A percentile compares a stretch with the other conserved stretches of the same genome.
phyloP scores from a whole-genome alignment of 2,888 invertebrate species.

The Zygothrica quintamaculata region DNA sequence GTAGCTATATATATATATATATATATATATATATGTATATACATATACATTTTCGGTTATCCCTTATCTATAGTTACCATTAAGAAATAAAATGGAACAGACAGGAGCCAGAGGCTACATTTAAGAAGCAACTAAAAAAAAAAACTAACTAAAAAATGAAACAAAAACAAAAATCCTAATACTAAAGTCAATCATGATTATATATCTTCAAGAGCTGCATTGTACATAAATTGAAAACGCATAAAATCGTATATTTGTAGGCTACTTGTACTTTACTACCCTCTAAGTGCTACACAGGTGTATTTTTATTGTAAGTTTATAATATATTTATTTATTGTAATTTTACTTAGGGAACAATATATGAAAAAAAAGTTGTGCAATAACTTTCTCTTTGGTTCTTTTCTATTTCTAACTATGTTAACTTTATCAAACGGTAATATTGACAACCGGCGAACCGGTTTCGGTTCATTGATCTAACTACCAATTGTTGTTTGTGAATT shows the following conservation, averaged over 20 bases:
- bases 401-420: slow-evolving; percentile 9
- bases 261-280: slow-evolving; percentile 70
- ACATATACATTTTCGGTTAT: slow-evolving; percentile 31
- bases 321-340: slow-evolving; percentile 66
- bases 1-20: too few species aligned
- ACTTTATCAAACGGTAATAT: neutral
- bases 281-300: slow-evolving; percentile 48
- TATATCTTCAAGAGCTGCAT: slow-evolving; percentile 38
- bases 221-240: slow-evolving; percentile 55
- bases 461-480: slow-evolving; percentile 2
- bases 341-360: slow-evolving; percentile 41
- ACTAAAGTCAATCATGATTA: too few species aligned
- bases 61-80: slow-evolving; percentile 34
- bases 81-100: neutral
- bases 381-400: slow-evolving; percentile 20
- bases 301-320: slow-evolving; percentile 61
- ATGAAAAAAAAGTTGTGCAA: slow-evolving; percentile 60
- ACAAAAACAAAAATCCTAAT: too few species aligned
- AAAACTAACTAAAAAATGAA: slow-evolving; percentile 4
- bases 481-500: slow-evolving; percentile 15
- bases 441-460: slow-evolving; percentile 1
- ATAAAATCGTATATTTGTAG: slow-evolving; percentile 48
- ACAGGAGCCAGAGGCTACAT: slow-evolving; percentile 51
- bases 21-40: too few species aligned
- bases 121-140: too few species aligned